Conservation (phyloP, 2,113 vertebrate genomes). For the Panthera tigris region DNA sequence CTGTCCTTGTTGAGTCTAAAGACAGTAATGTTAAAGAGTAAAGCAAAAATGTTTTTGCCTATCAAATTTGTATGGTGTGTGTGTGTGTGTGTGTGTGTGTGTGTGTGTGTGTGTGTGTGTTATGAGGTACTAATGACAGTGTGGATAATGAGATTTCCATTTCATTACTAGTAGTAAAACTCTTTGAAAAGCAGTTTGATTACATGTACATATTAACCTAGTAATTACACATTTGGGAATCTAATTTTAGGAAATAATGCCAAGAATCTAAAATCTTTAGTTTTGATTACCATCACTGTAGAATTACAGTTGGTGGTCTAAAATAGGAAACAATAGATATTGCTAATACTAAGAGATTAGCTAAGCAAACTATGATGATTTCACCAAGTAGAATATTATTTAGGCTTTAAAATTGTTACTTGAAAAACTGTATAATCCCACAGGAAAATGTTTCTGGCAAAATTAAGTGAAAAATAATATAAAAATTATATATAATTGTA, state of each 20-base stretch:
- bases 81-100: background rate
- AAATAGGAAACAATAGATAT: background rate
- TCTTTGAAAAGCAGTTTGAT: background rate
- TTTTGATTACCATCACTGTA: background rate
- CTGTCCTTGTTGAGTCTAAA: background rate
- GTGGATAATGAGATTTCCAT: background rate
- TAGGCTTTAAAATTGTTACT: background rate
- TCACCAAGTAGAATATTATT: background rate
- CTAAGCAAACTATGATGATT: background rate
- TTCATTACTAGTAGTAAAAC: background rate
- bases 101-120: background rate
- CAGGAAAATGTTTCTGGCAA: background rate
- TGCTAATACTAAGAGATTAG: background rate
- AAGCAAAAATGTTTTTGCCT: background rate
- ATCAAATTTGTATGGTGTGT: background rate
- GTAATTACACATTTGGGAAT: background rate
- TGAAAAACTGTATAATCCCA: background rate
- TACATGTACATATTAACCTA: background rate
- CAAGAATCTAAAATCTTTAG: background rate
- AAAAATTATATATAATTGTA: background rate
- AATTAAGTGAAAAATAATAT: background rate
- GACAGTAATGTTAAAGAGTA: background rate
- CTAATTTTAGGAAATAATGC: constrained; percentile 26
- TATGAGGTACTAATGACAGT: background rate
- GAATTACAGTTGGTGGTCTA: background rate